These are phyloP conservation scores for Poicephalus meyeri DNA, from an alignment of 2,113 vertebrate genomes.

Conservation along the genomic window DNA sequence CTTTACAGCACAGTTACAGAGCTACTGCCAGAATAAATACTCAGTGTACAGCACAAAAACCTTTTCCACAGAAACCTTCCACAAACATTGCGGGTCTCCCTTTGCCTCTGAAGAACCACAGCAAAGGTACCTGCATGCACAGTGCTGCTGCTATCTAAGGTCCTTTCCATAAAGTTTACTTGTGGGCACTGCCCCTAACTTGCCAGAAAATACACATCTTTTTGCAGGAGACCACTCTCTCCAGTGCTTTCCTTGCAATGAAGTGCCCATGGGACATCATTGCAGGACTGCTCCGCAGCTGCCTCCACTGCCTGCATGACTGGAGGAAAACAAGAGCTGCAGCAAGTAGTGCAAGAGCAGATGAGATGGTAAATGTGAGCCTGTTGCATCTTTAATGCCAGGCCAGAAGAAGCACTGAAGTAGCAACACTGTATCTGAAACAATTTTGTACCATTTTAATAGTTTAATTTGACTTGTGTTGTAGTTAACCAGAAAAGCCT, in stretches of 20 bases:
- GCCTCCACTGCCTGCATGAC: not conserved
- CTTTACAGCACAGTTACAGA: not conserved
- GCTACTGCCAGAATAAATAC: not conserved
- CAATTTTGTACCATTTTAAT: conserved; percentile 3
- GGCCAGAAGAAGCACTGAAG: not conserved
- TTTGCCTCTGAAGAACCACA: accelerated
- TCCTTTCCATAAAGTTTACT: not conserved
- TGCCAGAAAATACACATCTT: not conserved
- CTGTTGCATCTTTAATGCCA: too few relatives aligned
- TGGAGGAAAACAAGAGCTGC: not conserved
- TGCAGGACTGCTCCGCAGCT: accelerated
- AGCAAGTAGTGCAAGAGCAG: not conserved
- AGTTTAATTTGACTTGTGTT: not conserved
- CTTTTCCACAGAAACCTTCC: not conserved
- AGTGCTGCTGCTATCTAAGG: not conserved
- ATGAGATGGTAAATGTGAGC: not conserved
- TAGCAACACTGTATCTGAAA: conserved; percentile 9
- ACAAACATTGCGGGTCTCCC: not conserved
- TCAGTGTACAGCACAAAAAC: not conserved
- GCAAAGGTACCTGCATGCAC: not conserved
- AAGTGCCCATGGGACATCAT: too few relatives aligned
- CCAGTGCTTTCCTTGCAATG: not conserved
- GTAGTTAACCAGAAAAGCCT: not conserved
- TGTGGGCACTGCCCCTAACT: not conserved
- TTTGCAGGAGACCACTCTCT: not conserved